phyloP scores from a whole-genome alignment of 2,888 invertebrate genomes.

The Pecten maximus region DNA sequence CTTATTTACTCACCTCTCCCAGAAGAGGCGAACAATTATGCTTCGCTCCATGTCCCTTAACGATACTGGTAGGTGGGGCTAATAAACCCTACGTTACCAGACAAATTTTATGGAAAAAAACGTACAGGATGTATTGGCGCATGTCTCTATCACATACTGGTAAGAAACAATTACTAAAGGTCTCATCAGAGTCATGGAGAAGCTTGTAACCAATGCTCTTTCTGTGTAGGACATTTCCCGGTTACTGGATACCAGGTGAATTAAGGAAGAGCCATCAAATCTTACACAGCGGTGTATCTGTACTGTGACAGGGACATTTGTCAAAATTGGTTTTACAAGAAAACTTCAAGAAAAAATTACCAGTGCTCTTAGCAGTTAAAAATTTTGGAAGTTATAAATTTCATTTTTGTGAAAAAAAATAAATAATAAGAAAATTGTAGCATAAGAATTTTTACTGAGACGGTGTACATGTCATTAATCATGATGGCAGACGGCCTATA shows the following conservation, averaged over 20 bases:
- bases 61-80: background rate
- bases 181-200: background rate
- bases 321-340: background rate
- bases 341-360: background rate
- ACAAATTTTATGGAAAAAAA: slow-evolving; percentile 2
- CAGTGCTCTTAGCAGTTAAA: background rate
- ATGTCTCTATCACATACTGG: background rate
- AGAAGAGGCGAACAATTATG: slow-evolving; percentile 4
- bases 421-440: too few relatives aligned
- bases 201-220: background rate
- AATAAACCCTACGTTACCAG: background rate
- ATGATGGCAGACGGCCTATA: too few relatives aligned
- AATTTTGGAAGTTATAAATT: background rate
- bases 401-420: background rate
- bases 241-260: background rate
- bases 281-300: background rate
- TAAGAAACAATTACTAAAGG: background rate
- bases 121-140: background rate
- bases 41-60: background rate
- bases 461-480: background rate
- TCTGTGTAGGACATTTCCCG: background rate
- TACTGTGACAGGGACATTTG: background rate
- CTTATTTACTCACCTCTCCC: background rate
- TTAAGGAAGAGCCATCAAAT: background rate
- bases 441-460: background rate